A percentile compares a stretch with the other conserved stretches of the same genome.
phyloP scores from a whole-genome alignment of 2,113 vertebrate species.

The Engraulis encrasicolus region DNA sequence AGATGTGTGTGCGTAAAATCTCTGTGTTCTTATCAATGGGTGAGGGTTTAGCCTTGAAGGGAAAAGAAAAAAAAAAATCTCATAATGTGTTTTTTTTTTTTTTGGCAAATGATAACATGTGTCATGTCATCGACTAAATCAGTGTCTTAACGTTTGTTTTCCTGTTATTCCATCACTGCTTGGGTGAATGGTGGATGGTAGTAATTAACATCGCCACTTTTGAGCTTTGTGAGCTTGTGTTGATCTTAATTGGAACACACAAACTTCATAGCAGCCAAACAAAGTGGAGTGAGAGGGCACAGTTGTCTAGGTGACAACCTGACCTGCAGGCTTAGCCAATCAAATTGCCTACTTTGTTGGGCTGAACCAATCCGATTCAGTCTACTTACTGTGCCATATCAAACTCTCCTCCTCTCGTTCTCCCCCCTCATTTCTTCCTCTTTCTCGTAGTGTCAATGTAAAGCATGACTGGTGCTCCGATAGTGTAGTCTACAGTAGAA shows the following conservation, averaged over 20 bases:
- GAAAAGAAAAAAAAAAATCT: constrained; percentile 29
- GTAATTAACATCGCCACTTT: constrained; percentile 27
- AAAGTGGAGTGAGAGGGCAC: neutral
- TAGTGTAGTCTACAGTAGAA: too few species aligned
- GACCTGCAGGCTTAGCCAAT: too few species aligned
- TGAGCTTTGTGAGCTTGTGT: constrained; percentile 13
- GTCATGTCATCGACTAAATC: constrained; percentile 69
- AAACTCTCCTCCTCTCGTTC: too few species aligned
- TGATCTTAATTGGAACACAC: neutral
- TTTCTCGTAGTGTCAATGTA: too few species aligned
- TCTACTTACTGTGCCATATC: too few species aligned
- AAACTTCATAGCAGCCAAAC: constrained; percentile 15
- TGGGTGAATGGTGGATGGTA: constrained; percentile 19
- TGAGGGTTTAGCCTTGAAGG: constrained; percentile 36
- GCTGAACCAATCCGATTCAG: neutral
- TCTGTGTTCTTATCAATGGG: constrained; percentile 64
- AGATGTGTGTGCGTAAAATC: constrained; percentile 60
- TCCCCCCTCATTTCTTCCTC: too few species aligned
- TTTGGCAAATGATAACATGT: constrained; percentile 68
- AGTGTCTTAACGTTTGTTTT: constrained; percentile 65
- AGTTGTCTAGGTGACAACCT: too few species aligned
- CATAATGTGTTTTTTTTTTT: constrained; percentile 50
- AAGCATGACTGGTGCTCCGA: too few species aligned
- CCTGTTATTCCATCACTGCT: constrained; percentile 46
- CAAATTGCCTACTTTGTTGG: too few species aligned